Evolutionary conservation across 2,797 vertebrate species (phyloP).

Genomic region (Halcyon leucocephala): DNA sequence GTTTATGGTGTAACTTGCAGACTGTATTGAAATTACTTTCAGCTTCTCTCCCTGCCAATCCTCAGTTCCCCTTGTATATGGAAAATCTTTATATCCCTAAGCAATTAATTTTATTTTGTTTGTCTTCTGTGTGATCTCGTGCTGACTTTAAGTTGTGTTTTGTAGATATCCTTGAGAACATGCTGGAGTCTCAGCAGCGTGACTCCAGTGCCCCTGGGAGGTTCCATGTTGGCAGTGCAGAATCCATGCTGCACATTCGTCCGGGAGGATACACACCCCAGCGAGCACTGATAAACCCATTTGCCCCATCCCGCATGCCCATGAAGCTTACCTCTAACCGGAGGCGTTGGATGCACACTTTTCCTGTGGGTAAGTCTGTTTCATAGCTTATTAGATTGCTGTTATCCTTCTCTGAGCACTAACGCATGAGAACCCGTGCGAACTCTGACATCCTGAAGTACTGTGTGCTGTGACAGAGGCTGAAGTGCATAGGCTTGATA

Average conservation of each 20-base stretch:
- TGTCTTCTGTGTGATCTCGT: accelerated
- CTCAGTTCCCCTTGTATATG: neutral
- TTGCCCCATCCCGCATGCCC: slow-evolving; percentile 97
- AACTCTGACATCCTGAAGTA: neutral
- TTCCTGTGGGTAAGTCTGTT: slow-evolving; percentile 90
- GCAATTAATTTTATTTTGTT: neutral
- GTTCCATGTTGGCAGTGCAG: slow-evolving; percentile 95
- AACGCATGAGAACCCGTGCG: neutral
- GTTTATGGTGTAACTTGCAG: neutral
- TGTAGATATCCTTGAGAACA: slow-evolving; percentile 90
- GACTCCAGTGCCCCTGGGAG: slow-evolving; percentile 94
- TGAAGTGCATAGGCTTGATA: neutral
- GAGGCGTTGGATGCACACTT: slow-evolving; percentile 98
- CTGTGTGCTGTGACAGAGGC: neutral
- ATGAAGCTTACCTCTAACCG: slow-evolving; percentile 98
- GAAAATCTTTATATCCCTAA: neutral
- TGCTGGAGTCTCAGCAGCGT: slow-evolving; percentile 89
- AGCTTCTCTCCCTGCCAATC: neutral
- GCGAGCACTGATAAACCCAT: slow-evolving; percentile 96
- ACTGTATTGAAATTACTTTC: neutral
- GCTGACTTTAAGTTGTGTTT: neutral
- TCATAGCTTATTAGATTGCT: accelerated
- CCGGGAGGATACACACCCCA: slow-evolving; percentile 91
- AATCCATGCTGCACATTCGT: slow-evolving; percentile 92
- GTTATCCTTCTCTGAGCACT: too few relatives aligned